Conservation (phyloP, 2,888 invertebrate genomes). For the Ophion obscuratus region DNA sequence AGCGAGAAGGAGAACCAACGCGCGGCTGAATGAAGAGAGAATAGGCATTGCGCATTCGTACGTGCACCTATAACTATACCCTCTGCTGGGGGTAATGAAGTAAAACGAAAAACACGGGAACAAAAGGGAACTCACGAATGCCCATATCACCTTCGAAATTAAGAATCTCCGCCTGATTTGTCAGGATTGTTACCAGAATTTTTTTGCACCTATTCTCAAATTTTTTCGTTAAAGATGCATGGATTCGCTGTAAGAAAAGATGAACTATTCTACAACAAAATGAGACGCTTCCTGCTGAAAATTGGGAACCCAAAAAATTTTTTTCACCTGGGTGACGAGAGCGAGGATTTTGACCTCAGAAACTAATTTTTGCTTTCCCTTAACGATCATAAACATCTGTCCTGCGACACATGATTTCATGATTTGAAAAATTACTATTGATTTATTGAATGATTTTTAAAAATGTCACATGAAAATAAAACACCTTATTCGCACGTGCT, state of each 20-base stretch:
- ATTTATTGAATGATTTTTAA: neutral
- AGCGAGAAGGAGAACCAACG: constrained; percentile 17
- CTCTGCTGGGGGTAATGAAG: constrained; percentile 19
- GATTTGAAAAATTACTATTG: neutral
- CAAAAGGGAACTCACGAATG: neutral
- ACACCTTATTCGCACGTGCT: neutral
- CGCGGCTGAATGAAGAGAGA: neutral
- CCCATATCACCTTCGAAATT: neutral
- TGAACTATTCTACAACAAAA: too few species aligned
- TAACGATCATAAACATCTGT: too few species aligned
- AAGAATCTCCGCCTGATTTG: neutral
- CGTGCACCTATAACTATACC: neutral
- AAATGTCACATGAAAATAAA: neutral
- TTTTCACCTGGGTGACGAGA: too few species aligned
- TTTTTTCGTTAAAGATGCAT: neutral
- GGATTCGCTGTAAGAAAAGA: neutral
- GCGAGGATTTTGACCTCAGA: too few species aligned
- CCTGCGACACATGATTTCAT: too few species aligned
- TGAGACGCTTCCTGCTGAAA: too few species aligned
- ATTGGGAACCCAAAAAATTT: too few species aligned
- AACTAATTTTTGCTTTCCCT: too few species aligned
- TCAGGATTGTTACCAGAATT: neutral
- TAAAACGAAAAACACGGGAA: constrained; percentile 29
- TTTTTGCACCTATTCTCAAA: neutral
- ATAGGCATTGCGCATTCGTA: neutral